Base-by-base conservation (phyloP, 2,888 invertebrate species). In the Aricia artaxerxes region DNA sequence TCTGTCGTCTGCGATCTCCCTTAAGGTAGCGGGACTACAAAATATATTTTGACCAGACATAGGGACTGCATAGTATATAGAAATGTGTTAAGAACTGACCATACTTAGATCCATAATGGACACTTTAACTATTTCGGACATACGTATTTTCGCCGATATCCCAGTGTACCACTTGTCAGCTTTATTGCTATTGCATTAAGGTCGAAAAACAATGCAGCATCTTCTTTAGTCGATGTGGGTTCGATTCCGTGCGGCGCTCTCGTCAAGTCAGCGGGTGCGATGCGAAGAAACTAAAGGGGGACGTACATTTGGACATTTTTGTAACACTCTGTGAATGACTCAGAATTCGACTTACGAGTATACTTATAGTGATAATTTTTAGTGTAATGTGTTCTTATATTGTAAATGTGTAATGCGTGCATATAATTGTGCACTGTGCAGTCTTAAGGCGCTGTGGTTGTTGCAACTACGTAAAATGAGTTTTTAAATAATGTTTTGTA, bases 181-280 rank as follows among this genome's bases (percentile, higher is more conserved):
- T 16, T 57, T 57, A 57, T 57, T 16, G 13, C 57, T 57, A 0
- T 16, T 57, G 3, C 1, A 16, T 4, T 57, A 57, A 57, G 57
- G 13, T 16, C 3, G 57, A 57, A 57, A 57, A 24, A 24, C 24
- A 24, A 16, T 57, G 57, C 57, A 57, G 57, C 4, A 4, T 4
- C 1, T 57, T 4, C 11, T 57, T 57, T 16, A 57, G 57, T 57
- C 24, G 61, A 24, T 24, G 61, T 49, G 2, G 76, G 44, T 11
- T 49, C 75, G 53, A 35, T 31, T 53, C 53, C 53, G 53, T 57
- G 31, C 57, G 44, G 53, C 24, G 24, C 53, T 13, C 35, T 76
- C 53, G 35, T 57, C 76, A 35, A 57, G 16, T 76, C 76, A 76
- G 57, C 76, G 76, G 76, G 76, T 35, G 76, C 49, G 5, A 49